A percentile compares a stretch with the other conserved stretches of the same genome.
phyloP scores from a whole-genome alignment of 2,888 invertebrate species.

The Melinaea marsaeus region DNA sequence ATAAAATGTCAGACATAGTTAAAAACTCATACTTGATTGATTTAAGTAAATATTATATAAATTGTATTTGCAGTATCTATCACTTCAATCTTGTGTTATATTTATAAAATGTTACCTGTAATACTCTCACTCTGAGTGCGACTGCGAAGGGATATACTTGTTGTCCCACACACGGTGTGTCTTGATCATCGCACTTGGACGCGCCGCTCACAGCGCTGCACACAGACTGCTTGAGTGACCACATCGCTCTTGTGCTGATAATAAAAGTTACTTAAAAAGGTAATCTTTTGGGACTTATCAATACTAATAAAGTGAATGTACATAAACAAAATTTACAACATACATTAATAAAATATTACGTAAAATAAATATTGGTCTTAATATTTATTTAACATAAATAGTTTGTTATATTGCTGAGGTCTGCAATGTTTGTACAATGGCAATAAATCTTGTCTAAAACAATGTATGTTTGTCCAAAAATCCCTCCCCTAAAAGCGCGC shows the following conservation, averaged over 20 bases:
- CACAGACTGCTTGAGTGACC: constrained; percentile 72
- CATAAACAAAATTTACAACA: too few species aligned
- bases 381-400: too few species aligned
- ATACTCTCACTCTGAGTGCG: constrained; percentile 63
- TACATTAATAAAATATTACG: too few species aligned
- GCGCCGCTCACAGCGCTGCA: constrained; percentile 68
- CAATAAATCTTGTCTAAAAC: too few species aligned
- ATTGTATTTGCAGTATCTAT: background rate
- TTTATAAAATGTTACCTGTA: constrained; percentile 50
- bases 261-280: constrained; percentile 7
- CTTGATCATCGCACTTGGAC: constrained; percentile 59
- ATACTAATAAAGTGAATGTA: too few species aligned
- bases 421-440: too few species aligned
- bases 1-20: too few species aligned
- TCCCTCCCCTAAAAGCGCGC: too few species aligned
- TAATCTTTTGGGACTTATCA: background rate
- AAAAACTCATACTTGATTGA: background rate
- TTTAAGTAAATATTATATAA: background rate
- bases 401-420: too few species aligned
- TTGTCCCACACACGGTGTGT: constrained; percentile 43
- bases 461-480: too few species aligned
- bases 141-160: constrained; percentile 70
- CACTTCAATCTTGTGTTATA: background rate
- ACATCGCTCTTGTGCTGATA: constrained; percentile 54
- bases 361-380: too few species aligned